Conservation (phyloP, 2,888 invertebrate genomes). For the Arge pagana region DNA sequence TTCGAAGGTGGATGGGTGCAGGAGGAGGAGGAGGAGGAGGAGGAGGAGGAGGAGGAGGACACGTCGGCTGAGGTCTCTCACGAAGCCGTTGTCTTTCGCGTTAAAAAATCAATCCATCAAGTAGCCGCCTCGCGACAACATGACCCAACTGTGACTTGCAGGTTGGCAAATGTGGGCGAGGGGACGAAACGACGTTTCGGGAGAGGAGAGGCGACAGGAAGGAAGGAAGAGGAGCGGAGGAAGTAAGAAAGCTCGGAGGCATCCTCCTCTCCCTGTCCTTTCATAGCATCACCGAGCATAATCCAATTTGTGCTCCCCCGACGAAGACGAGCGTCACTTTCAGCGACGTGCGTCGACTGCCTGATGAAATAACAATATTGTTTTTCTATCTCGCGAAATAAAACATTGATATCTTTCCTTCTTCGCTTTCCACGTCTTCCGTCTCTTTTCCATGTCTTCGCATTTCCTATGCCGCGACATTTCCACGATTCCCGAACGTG, state of each 20-base stretch:
- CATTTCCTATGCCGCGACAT: background rate
- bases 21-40: background rate
- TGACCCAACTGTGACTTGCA: too few species aligned
- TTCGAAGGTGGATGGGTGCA: background rate
- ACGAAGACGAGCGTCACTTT: conserved; percentile 46
- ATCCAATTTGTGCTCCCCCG: conserved; percentile 54
- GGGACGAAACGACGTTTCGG: too few species aligned
- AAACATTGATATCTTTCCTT: conserved; percentile 20
- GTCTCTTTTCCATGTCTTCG: background rate
- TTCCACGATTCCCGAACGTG: background rate
- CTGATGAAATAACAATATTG: conserved; percentile 55
- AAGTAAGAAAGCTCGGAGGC: conserved; percentile 32
- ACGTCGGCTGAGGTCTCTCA: background rate
- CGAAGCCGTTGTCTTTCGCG: conserved; percentile 40
- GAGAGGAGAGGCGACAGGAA: conserved; percentile 8
- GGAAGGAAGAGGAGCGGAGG: conserved; percentile 24
- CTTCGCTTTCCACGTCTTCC: background rate
- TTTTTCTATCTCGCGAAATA: conserved; percentile 42
- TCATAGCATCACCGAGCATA: conserved; percentile 39
- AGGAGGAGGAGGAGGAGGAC: background rate
- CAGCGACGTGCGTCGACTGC: conserved; percentile 52
- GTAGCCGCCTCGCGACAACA: conserved; percentile 34
- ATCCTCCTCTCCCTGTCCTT: conserved; percentile 27
- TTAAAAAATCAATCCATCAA: conserved; percentile 55
- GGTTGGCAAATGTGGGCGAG: too few species aligned